These are phyloP conservation scores for Saxidomus purpurata DNA, from an alignment of 1,140 invertebrate species.

Conservation along the genomic window DNA sequence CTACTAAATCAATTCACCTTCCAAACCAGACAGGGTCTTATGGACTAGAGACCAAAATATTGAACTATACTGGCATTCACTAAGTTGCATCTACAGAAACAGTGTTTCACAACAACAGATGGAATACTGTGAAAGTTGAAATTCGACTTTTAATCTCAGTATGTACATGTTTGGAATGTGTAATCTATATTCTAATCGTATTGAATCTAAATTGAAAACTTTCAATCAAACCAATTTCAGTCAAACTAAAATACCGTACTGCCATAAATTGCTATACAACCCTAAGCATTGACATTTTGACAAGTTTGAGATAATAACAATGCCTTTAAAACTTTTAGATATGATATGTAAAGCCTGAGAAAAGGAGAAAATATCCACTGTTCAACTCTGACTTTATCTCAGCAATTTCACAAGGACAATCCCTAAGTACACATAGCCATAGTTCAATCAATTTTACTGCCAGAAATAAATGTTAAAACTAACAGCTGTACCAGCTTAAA, in stretches of 20 bases:
- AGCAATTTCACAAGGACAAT: background rate
- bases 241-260: background rate
- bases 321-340: background rate
- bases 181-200: too few relatives aligned
- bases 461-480: background rate
- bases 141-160: too few relatives aligned
- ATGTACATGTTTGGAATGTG: too few relatives aligned
- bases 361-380: conserved; percentile 1
- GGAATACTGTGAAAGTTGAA: too few relatives aligned
- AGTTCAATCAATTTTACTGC: background rate
- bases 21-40: too few relatives aligned
- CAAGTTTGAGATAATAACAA: conserved; percentile 8
- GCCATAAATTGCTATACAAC: background rate
- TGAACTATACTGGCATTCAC: too few relatives aligned
- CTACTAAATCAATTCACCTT: too few relatives aligned
- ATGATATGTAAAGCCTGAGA: background rate
- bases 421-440: background rate
- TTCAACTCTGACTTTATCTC: conserved; percentile 26
- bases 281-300: conserved; percentile 30
- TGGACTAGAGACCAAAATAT: too few relatives aligned
- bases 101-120: too few relatives aligned
- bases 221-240: background rate
- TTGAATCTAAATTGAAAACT: too few relatives aligned
- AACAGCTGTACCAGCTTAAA: too few relatives aligned
- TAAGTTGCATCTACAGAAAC: too few relatives aligned